Evolutionary conservation across 2,888 invertebrate species (phyloP), one percentile per base, ranked within the genome.

Genomic region (Lasioglossum malachurum): DNA sequence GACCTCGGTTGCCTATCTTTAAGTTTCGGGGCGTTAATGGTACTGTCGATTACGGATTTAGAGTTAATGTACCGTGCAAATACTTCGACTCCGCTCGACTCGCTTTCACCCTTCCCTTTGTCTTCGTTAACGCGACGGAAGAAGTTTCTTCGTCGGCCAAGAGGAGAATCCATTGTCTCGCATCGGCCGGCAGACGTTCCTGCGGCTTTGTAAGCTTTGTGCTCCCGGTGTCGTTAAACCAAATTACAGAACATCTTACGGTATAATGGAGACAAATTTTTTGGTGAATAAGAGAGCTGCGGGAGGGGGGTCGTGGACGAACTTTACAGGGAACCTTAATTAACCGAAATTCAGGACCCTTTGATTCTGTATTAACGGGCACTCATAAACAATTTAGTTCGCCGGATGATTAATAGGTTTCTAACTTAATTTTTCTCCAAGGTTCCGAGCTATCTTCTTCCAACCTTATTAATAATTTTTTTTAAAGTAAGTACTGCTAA

Each of bases 31-130:
- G 71, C 84, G 87, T 82, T 90, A 92, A 91, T 91, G 89, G 83
- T 74, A 57, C 80, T 84, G 90, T 91, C 91, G 91, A 91, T 92
- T 91, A 90, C 83, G 86, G 89, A 91, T 91, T 92, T 89, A 85
- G 87, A 75, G 88, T 80, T 90, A 90, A 91, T 88, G 87, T 88
- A 73, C 82, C 79, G 89, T 84, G 87, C 85, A 81, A 84, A 78
- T 78, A 78, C 78, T 77, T 78, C 35, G n/a, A 38, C 57, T 64
- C 35, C 77, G 53, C 67, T 73, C 44, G 69, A 35, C 44, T 19
- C n/a, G 14, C 27, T 38, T 57, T 27, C 27, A 23, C 35, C 75
- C 31, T 31, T 71, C 57, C 4, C 67, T 73, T 69, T 60, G 76
- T 78, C 71, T 83, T 78, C 82, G 78, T 72, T 74, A 83, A 80